Percentiles rank a stretch among this genome's conserved stretches.
phyloP scores from a whole-genome alignment of 2,797 vertebrate species.

The Pelochelys cantorii region DNA sequence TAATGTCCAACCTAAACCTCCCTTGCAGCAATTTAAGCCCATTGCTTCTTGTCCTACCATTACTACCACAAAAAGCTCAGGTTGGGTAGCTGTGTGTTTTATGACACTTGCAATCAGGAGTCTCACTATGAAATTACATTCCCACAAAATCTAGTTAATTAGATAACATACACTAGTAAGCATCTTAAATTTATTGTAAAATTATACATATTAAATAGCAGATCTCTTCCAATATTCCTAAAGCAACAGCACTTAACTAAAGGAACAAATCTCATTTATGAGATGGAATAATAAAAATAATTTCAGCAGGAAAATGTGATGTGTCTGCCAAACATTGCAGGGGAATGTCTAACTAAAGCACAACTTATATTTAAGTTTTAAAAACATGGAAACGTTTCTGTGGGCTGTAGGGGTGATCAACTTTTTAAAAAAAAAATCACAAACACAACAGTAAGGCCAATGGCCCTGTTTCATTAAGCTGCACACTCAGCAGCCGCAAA shows the following conservation, averaged over 20 bases:
- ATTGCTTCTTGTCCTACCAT: neutral
- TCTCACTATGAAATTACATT: neutral
- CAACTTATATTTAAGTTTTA: neutral
- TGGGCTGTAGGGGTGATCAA: neutral
- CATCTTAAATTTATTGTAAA: neutral
- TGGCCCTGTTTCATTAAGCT: neutral
- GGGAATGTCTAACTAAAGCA: neutral
- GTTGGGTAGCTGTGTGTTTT: neutral
- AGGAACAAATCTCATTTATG: neutral
- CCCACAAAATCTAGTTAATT: conserved; percentile 15
- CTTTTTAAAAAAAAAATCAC: neutral
- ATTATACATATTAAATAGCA: neutral
- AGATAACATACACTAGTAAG: accelerated
- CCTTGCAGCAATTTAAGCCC: too few species aligned
- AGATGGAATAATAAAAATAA: neutral
- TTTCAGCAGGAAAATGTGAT: neutral
- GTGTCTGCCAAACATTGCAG: neutral
- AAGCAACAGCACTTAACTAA: neutral
- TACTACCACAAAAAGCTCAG: neutral
- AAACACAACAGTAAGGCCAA: neutral
- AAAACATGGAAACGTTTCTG: neutral
- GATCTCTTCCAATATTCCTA: neutral
- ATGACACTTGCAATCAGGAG: neutral
- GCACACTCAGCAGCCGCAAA: neutral
- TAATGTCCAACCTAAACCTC: too few species aligned